phyloP scores from a whole-genome alignment of 2,113 vertebrate species.

The Xerus inauris region DNA sequence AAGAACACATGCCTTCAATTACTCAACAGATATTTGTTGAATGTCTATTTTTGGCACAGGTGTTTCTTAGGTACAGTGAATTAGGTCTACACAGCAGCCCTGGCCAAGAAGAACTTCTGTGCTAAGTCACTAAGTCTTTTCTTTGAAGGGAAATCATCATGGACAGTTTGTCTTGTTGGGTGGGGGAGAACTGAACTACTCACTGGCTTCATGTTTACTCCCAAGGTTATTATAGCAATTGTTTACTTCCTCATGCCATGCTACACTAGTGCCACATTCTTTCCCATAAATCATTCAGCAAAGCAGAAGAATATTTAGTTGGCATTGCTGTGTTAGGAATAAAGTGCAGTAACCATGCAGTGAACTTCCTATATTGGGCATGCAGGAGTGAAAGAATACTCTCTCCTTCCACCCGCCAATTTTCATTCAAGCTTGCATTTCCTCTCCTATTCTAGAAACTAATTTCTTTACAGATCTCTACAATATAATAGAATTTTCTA shows the following conservation, averaged over 20 bases:
- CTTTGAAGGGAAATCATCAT: not conserved
- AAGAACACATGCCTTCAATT: not conserved
- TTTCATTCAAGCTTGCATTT: not conserved
- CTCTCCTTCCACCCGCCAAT: not conserved
- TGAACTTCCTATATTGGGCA: not conserved
- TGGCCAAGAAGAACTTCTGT: not conserved
- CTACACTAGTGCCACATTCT: not conserved
- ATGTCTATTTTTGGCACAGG: not conserved
- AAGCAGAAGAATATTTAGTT: not conserved
- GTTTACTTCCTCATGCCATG: not conserved
- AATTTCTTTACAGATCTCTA: not conserved
- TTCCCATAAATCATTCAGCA: not conserved
- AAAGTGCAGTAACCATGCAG: not conserved
- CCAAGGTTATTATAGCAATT: not conserved
- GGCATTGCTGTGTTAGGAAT: not conserved
- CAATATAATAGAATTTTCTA: not conserved
- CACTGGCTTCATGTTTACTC: not conserved
- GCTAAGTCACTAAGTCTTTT: not conserved
- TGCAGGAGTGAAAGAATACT: not conserved
- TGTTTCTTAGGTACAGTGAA: not conserved
- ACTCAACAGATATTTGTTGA: not conserved
- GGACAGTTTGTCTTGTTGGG: not conserved
- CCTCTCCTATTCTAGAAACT: not conserved
- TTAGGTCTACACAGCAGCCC: not conserved
- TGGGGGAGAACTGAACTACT: not conserved